Evolutionary conservation across 1,140 invertebrate genomes (phyloP).

Genomic region (Drosophila equinoxialis): DNA sequence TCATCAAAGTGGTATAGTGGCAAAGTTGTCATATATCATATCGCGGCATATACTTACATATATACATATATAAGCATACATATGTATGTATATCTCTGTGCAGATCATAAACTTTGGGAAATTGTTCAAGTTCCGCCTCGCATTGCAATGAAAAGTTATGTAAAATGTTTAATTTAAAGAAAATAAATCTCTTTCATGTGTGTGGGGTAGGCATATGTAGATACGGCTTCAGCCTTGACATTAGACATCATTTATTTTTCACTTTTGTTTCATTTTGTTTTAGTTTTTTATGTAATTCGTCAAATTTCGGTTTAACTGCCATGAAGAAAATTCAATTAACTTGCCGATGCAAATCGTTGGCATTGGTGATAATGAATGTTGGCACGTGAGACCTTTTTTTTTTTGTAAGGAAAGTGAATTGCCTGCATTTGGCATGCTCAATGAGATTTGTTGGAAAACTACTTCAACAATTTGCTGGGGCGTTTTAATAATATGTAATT

Average conservation of each 20-base stretch:
- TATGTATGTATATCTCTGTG: not conserved
- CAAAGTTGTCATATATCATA: slow-evolving; percentile 24
- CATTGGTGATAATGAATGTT: slow-evolving; percentile 2
- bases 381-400: slow-evolving; percentile 45
- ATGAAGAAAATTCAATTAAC: slow-evolving; percentile 60
- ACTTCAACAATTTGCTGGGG: slow-evolving; percentile 32
- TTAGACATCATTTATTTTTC: slow-evolving; percentile 22
- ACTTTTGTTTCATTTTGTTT: too few relatives aligned
- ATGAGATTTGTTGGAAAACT: slow-evolving; percentile 4
- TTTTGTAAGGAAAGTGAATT: slow-evolving; percentile 57
- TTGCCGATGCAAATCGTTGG: slow-evolving; percentile 31
- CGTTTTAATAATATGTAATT: slow-evolving; percentile 41
- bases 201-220: slow-evolving; percentile 3
- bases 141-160: slow-evolving; percentile 54
- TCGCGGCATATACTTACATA: not conserved
- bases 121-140: slow-evolving; percentile 52
- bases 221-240: slow-evolving; percentile 55
- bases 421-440: slow-evolving; percentile 15
- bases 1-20: slow-evolving; percentile 20
- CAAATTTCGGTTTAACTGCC: slow-evolving; percentile 32
- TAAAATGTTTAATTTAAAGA: slow-evolving; percentile 39
- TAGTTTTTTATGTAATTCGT: slow-evolving; percentile 56
- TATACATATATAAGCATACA: too few relatives aligned
- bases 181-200: slow-evolving; percentile 37
- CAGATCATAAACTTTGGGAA: slow-evolving; percentile 35